Conservation (phyloP, 2,113 vertebrate genomes). For the Cinclus cinclus region DNA sequence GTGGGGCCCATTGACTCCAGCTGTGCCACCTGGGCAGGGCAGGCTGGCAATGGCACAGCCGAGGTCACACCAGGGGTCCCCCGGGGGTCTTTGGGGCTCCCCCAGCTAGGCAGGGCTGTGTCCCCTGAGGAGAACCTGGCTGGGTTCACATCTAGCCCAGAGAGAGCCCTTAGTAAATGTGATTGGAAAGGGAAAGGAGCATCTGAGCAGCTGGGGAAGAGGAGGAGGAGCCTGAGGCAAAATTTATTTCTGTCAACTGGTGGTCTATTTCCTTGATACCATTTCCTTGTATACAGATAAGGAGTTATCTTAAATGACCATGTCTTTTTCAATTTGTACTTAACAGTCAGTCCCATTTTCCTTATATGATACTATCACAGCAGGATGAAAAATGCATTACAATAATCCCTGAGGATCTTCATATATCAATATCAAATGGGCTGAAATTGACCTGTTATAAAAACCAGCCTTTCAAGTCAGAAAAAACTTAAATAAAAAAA, state of each 20-base stretch:
- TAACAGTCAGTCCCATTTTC: conserved; percentile 84
- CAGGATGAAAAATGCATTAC: conserved; percentile 84
- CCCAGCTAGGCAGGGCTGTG: accelerated
- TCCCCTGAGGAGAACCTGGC: neutral
- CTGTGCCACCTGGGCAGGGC: neutral
- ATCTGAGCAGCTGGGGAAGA: neutral
- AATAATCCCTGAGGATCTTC: conserved; percentile 81
- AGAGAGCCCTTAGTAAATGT: neutral
- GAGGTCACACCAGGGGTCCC: accelerated
- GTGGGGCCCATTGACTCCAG: accelerated
- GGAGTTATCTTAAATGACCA: conserved; percentile 95
- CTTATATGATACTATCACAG: conserved; percentile 78
- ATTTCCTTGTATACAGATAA: conserved; percentile 92
- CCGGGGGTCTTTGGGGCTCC: accelerated
- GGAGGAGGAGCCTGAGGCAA: conserved; percentile 78
- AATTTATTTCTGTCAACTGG: conserved; percentile 87
- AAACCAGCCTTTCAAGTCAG: conserved; percentile 72
- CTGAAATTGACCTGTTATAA: conserved; percentile 82
- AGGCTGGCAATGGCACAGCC: accelerated
- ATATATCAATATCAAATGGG: conserved; percentile 86
- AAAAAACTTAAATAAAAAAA: conserved; percentile 65
- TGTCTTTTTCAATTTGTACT: conserved; percentile 95
- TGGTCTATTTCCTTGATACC: conserved; percentile 85
- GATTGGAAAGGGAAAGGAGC: conserved; percentile 1
- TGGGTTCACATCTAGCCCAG: neutral